These are phyloP conservation scores for Gadopsis bispinosus DNA, from an alignment of 2,797 vertebrate species.

Conservation along the genomic window DNA sequence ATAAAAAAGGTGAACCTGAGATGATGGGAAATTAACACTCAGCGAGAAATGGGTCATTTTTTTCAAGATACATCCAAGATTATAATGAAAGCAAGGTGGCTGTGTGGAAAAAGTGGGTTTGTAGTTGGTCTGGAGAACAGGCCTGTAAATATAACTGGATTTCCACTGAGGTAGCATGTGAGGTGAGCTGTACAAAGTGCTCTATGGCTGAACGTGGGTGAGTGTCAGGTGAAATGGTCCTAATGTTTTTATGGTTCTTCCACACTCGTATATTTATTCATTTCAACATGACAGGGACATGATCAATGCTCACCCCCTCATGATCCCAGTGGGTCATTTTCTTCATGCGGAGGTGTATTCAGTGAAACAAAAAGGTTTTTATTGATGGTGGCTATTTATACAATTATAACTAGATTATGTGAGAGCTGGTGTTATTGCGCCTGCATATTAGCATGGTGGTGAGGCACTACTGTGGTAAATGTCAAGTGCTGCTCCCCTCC, in stretches of 20 bases:
- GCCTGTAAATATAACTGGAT: slow-evolving; percentile 44
- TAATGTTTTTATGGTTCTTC: slow-evolving; percentile 41
- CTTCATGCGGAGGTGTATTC: slow-evolving; percentile 24
- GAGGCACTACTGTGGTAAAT: slow-evolving; percentile 68
- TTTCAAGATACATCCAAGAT: slow-evolving; percentile 45
- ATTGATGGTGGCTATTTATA: slow-evolving; percentile 61
- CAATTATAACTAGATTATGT: slow-evolving; percentile 64
- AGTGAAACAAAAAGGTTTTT: slow-evolving; percentile 38
- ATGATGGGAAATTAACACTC: slow-evolving; percentile 39
- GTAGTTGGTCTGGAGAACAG: slow-evolving; percentile 8
- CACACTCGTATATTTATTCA: slow-evolving; percentile 26
- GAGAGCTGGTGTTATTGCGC: slow-evolving; percentile 50
- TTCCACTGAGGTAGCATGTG: slow-evolving; percentile 28
- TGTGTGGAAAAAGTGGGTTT: slow-evolving; percentile 40
- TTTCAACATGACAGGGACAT: slow-evolving; percentile 30
- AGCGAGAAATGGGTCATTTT: slow-evolving; percentile 43
- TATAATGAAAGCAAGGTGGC: slow-evolving; percentile 46
- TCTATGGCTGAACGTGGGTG: slow-evolving; percentile 24
- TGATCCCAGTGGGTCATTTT: slow-evolving; percentile 27
- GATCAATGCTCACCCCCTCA: slow-evolving; percentile 44
- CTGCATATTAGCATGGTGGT: slow-evolving; percentile 46
- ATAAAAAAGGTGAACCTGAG: slow-evolving; percentile 6
- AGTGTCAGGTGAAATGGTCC: slow-evolving; percentile 42
- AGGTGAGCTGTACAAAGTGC: slow-evolving; percentile 38
- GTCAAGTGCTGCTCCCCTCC: slow-evolving; percentile 68